Evolutionary conservation across 2,797 vertebrate species (phyloP).

Genomic region (Peromyscus aztecus): DNA sequence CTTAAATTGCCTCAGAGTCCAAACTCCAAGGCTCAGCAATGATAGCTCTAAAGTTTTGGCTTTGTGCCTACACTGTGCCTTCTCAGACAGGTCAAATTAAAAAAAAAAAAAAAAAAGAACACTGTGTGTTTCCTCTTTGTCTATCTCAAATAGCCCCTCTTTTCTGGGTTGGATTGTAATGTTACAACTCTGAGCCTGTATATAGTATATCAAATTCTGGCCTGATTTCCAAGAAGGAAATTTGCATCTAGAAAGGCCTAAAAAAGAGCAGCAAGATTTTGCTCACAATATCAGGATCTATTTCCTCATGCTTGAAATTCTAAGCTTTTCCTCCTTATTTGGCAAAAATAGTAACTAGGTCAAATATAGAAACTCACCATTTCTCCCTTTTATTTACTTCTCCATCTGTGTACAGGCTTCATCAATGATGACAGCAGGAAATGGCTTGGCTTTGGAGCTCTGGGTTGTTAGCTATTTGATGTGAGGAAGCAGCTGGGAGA

Average conservation of each 20-base stretch:
- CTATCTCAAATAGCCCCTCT: constrained; percentile 22
- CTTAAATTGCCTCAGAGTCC: constrained; percentile 28
- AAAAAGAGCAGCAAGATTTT: constrained; percentile 67
- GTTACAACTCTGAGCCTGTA: constrained; percentile 22
- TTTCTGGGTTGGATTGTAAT: neutral
- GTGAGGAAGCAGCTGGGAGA: constrained; percentile 78
- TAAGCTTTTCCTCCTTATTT: constrained; percentile 71
- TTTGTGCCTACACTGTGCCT: neutral
- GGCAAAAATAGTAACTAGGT: constrained; percentile 84
- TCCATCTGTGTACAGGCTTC: constrained; percentile 79
- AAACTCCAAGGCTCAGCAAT: constrained; percentile 34
- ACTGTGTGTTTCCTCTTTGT: neutral
- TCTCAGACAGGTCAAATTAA: neutral
- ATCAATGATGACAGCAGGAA: constrained; percentile 79
- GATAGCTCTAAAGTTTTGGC: constrained; percentile 25
- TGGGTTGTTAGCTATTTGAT: constrained; percentile 73
- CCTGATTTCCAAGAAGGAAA: constrained; percentile 62
- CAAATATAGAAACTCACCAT: constrained; percentile 81
- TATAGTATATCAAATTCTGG: constrained; percentile 48
- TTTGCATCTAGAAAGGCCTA: constrained; percentile 8
- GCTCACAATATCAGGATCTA: constrained; percentile 66
- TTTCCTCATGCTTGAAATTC: constrained; percentile 75
- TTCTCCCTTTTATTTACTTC: constrained; percentile 82
- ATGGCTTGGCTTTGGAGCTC: constrained; percentile 67
- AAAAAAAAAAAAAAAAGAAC: neutral